Base-by-base conservation (phyloP, 2,113 vertebrate genomes). In the Ictidomys tridecemlineatus region DNA sequence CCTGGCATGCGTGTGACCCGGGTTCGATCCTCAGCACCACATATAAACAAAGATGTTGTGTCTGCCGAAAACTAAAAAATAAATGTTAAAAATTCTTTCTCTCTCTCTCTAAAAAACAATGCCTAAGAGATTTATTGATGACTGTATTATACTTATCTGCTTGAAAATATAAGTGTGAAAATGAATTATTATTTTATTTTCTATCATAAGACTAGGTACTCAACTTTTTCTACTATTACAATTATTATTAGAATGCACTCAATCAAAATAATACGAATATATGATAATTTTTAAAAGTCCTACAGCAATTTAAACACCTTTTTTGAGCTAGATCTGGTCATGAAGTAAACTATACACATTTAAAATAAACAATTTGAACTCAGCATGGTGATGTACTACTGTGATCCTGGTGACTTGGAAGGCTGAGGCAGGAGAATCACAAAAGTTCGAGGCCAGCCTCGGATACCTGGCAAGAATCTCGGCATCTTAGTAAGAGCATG, bases 121-220 rank as follows among this genome's bases (percentile, higher is more conserved):
- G 45, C 28, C n/a, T 93, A 37, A 61, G 56, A 77, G 51, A 11
- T 67, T 89, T 82, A 89, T 8, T 18, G 34, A 72, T 82, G 85
- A 77, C 9, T 53, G 17, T 70, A 34, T 58, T 37, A 37, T 78
- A 56, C 39, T 53, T 89, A 48, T 86, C 72, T 85, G 42, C 69
- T 24, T 83, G 16, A 90, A 96, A 85, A 65, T 32, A 72, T 56
- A 61, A 72, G 30, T 39, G 13, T 51, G 8, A 63, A 65, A 51
- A 48, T 72, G 14, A 70, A 88, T 83, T 80, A 89, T 88, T 79
- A 85, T 88, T 95, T 92, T 93, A 77, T 34, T 86, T 96, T 89
- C 51, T 92, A 42, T 53, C 79, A 61, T 56, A 91, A 74, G 18
- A 72, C 8, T 53, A 63, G 11, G 37, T 72, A 48, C 73, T 86